Evolutionary conservation across 2,113 vertebrate genomes (phyloP).

Genomic region (Chiloscyllium plagiosum): DNA sequence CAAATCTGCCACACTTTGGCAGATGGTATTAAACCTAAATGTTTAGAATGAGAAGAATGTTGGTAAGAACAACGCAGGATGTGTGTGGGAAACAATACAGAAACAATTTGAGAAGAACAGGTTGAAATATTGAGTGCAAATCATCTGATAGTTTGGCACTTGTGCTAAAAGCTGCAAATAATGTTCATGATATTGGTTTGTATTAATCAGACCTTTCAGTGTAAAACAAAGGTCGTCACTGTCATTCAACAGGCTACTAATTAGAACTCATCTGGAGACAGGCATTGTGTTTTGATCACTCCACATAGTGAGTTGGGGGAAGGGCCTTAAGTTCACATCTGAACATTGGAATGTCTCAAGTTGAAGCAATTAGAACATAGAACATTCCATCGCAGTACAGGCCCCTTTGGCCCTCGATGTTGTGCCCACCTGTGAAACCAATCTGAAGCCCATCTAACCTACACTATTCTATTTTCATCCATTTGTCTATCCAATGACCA

Average conservation of each 20-base stretch:
- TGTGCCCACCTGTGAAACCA: no score
- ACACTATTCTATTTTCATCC: no score
- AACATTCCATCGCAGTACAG: no score
- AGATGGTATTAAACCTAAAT: neutral
- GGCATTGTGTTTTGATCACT: neutral
- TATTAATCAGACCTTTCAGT: neutral
- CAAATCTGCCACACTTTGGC: neutral
- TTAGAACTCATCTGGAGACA: neutral
- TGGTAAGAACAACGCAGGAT: neutral
- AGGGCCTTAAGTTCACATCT: no score
- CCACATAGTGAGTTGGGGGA: neutral
- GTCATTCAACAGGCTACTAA: neutral
- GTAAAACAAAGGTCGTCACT: neutral
- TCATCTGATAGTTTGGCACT: neutral
- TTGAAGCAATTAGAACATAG: no score
- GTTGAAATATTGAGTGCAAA: neutral
- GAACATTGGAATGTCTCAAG: no score
- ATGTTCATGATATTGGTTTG: neutral
- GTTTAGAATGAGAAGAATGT: neutral
- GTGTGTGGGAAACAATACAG: neutral
- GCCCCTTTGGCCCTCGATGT: no score
- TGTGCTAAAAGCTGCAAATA: neutral
- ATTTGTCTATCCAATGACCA: no score
- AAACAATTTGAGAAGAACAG: neutral
- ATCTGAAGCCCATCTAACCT: no score